Evolutionary conservation across 2,888 invertebrate species (phyloP).

Genomic region (Barypeithes pellucidus): DNA sequence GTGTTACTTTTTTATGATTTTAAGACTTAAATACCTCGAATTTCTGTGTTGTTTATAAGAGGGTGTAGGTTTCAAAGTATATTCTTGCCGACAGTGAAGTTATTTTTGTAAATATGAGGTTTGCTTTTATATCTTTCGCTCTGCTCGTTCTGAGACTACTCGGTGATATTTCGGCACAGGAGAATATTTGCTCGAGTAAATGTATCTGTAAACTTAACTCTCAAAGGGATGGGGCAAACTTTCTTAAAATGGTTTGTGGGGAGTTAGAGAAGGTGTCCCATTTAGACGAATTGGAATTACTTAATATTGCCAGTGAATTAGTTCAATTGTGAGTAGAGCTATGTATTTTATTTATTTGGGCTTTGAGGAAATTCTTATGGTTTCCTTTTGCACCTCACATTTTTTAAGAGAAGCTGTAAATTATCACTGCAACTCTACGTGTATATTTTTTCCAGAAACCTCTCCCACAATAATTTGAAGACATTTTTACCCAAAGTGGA

Average conservation of each 20-base stretch:
- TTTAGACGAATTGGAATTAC: constrained; percentile 77
- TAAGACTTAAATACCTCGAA: constrained; percentile 20
- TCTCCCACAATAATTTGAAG: constrained; percentile 78
- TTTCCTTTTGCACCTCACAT: background rate
- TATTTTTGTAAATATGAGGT: constrained; percentile 31
- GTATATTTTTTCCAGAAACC: constrained; percentile 73
- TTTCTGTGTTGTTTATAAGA: constrained; percentile 23
- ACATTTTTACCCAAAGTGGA: constrained; percentile 76
- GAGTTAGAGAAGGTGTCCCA: constrained; percentile 75
- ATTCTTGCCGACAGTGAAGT: constrained; percentile 33
- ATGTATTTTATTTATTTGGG: constrained; percentile 8
- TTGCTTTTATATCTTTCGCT: constrained; percentile 6
- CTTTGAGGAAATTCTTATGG: background rate
- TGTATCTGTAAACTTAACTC: constrained; percentile 75
- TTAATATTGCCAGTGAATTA: constrained; percentile 76
- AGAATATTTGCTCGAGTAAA: constrained; percentile 63
- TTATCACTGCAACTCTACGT: no score
- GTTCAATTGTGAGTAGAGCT: constrained; percentile 77
- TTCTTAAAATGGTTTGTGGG: constrained; percentile 77
- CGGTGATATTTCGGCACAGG: constrained; percentile 16
- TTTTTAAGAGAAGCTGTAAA: background rate
- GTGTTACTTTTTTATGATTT: constrained; percentile 26
- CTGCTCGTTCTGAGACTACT: constrained; percentile 26
- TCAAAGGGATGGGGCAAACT: constrained; percentile 72
- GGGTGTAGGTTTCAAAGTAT: constrained; percentile 34